These are phyloP conservation scores for Aramus guarauna DNA, from an alignment of 2,113 vertebrate species.

Conservation along the genomic window DNA sequence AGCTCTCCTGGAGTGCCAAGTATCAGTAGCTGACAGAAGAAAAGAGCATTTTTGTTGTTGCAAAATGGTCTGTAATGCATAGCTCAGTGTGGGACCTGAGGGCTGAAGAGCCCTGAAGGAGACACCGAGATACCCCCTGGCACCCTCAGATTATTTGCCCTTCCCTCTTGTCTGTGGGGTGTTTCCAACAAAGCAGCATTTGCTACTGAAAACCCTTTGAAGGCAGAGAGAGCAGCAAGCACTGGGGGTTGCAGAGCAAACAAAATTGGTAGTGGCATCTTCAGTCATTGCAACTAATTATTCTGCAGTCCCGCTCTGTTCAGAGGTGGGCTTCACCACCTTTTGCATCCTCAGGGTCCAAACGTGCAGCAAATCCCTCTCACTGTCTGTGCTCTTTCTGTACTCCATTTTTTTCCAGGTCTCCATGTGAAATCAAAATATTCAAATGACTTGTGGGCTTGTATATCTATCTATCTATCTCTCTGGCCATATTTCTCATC, in stretches of 20 bases:
- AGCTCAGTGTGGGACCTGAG: neutral
- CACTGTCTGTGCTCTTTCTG: neutral
- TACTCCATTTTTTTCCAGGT: rapidly evolving
- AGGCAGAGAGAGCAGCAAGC: neutral
- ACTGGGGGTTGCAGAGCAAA: neutral
- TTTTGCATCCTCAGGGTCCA: neutral
- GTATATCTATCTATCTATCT: too few species aligned
- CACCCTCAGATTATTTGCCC: neutral
- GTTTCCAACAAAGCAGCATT: rapidly evolving
- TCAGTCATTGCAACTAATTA: neutral
- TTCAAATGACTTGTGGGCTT: neutral
- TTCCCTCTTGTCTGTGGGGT: neutral
- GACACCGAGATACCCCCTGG: neutral
- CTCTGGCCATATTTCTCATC: neutral
- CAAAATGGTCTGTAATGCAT: neutral
- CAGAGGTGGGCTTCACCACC: neutral
- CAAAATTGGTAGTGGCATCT: neutral
- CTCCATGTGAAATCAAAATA: neutral
- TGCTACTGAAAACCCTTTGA: neutral
- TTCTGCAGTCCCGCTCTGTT: rapidly evolving
- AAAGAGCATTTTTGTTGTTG: neutral
- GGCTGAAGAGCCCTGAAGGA: neutral
- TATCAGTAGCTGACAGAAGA: neutral
- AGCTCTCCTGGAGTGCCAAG: neutral
- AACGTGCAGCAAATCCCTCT: neutral